Conservation (phyloP, 2,888 invertebrate species). For the Diarsia dahlii region DNA sequence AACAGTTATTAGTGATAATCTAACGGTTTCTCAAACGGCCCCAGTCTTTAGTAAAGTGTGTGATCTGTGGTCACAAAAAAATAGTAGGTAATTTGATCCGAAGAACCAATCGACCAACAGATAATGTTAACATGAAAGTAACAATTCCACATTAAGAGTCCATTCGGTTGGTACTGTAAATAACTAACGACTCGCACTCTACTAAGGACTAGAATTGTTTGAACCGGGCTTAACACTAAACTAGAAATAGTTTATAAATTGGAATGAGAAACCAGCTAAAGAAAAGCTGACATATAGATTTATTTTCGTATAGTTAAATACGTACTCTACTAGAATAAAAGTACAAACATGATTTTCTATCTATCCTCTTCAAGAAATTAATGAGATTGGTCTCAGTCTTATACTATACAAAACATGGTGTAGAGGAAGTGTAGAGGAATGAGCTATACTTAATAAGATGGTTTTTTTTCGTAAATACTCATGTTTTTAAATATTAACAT, state of each 20-base stretch:
- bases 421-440: slow-evolving; percentile 65
- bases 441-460: slow-evolving; percentile 59
- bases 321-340: slow-evolving; percentile 58
- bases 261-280: slow-evolving; percentile 67
- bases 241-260: slow-evolving; percentile 63
- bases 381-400: slow-evolving; percentile 87
- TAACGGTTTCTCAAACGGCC: slow-evolving; percentile 41
- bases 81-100: background rate
- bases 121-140: background rate
- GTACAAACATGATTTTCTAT: slow-evolving; percentile 64
- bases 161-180: background rate
- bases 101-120: background rate
- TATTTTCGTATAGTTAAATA: slow-evolving; percentile 42
- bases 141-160: background rate
- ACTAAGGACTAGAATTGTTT: slow-evolving; percentile 27
- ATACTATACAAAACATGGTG: slow-evolving; percentile 72
- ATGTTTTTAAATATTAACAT: slow-evolving; percentile 62
- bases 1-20: slow-evolving; percentile 61
- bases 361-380: slow-evolving; percentile 58
- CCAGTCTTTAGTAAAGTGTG: slow-evolving; percentile 13
- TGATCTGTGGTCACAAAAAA: background rate
- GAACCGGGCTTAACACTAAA: slow-evolving; percentile 51
- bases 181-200: background rate
- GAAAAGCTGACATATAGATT: slow-evolving; percentile 58
- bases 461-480: slow-evolving; percentile 41